phyloP scores from a whole-genome alignment of 2,888 invertebrate species.

The Aethes cnicana region DNA sequence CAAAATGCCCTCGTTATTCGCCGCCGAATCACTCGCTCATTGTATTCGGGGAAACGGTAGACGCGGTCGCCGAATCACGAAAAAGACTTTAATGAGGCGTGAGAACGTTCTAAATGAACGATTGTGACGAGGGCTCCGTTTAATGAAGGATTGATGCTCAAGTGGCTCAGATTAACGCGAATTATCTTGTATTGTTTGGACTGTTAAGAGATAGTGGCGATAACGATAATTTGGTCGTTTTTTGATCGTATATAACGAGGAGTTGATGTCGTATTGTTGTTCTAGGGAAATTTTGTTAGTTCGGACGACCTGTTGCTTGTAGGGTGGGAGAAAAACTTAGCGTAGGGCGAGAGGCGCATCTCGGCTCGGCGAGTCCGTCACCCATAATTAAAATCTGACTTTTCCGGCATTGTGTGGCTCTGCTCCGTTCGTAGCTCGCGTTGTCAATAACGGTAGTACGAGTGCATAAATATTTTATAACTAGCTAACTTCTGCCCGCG shows the following conservation, averaged over 20 bases:
- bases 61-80: constrained; percentile 79
- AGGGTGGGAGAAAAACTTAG: constrained; percentile 69
- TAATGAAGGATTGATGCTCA: constrained; percentile 77
- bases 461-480: too few relatives aligned
- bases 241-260: constrained; percentile 19
- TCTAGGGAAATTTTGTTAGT: constrained; percentile 51
- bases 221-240: constrained; percentile 30
- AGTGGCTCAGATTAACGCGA: constrained; percentile 65
- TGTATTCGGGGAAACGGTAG: constrained; percentile 81
- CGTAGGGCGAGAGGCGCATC: constrained; percentile 44
- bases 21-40: constrained; percentile 82
- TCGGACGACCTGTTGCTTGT: constrained; percentile 68
- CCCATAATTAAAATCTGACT: constrained; percentile 73
- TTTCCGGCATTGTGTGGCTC: constrained; percentile 54
- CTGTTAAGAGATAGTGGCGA: constrained; percentile 10
- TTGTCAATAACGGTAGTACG: too few relatives aligned
- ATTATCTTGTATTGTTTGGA: constrained; percentile 48
- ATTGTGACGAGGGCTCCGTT: constrained; percentile 68
- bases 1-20: constrained; percentile 83
- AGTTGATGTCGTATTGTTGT: constrained; percentile 41
- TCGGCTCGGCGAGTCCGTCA: constrained; percentile 42
- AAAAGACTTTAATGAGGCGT: constrained; percentile 82
- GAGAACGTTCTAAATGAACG: constrained; percentile 80
- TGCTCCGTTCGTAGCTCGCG: too few relatives aligned
- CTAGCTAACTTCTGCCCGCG: too few relatives aligned